Evolutionary conservation across 1,140 invertebrate genomes (phyloP), one percentile per base, ranked within the genome.

Genomic region (Vanessa atalanta): DNA sequence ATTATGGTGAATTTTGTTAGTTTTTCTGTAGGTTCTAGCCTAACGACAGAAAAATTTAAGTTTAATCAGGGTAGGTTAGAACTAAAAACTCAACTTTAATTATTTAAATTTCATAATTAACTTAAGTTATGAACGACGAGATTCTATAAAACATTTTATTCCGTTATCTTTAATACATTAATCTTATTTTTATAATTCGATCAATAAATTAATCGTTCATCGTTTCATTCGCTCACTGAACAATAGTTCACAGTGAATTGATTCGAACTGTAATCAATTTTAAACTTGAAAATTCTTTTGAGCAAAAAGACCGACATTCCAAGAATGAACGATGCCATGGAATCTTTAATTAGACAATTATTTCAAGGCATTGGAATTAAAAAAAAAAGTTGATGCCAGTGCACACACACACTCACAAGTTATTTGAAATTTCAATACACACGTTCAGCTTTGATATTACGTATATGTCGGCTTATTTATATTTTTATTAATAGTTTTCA

Each of bases 221-320:
- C 65, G n/a, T 37, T 20, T 20, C 26, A 37, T 50, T 50, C 50
- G 50, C 50, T 14, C n/a, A 11, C n/a, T 16, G 51, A 55, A n/a
- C 55, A 57, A 57, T 16, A n/a, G 57, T 70, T 70, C 68, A 63
- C 68, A 43, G n/a, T 70, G 26, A 70, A 70, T 70, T 70, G 57
- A 50, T 60, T 70, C 55, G 20, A 23, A 60, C 60, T 72, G 63
- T 72, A 72, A 72, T 72, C 47, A 72, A 72, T 72, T 72, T 66
- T 26, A 51, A 72, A 72, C 70, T 66, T 65, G 70, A 55, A 72
- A 72, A 57, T 31, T 68, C 66, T 31, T 68, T 57, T 43, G 20
- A 14, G 14, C 12, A 57, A 43, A 16, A 26, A 47, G 47, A 26
- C 47, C n/a, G n/a, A n/a, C 50, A 9, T 16, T 16, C 48, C 31